Percentiles rank a stretch among this genome's conserved stretches.
Conservation (phyloP, 2,113 vertebrate species). For the Chloebia gouldiae region DNA sequence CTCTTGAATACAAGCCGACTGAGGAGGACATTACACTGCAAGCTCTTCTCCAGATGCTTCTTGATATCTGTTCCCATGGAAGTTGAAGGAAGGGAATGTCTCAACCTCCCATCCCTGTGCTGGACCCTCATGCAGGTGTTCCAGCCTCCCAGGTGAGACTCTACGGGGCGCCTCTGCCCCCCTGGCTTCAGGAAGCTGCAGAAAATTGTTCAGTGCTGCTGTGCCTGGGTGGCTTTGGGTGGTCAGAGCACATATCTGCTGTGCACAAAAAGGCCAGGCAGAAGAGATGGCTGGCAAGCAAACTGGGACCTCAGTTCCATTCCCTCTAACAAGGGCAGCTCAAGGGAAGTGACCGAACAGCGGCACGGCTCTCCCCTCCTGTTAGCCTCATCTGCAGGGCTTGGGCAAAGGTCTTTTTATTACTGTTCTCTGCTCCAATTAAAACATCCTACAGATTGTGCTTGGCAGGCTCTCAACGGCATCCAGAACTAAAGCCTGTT, state of each 20-base stretch:
- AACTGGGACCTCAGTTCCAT: neutral
- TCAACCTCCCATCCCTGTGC: neutral
- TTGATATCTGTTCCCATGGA: neutral
- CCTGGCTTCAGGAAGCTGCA: neutral
- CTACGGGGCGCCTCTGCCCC: no score
- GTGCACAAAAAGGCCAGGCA: neutral
- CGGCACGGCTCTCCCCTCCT: neutral
- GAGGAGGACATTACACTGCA: neutral
- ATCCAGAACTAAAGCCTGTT: constrained; percentile 16
- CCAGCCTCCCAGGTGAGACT: neutral
- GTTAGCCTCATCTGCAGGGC: neutral
- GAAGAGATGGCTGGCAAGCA: neutral
- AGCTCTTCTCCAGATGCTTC: neutral
- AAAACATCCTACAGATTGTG: constrained; percentile 26
- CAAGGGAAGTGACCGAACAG: neutral
- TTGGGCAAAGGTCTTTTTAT: constrained; percentile 12
- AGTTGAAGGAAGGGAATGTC: neutral
- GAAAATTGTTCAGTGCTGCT: neutral
- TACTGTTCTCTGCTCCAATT: constrained; percentile 26
- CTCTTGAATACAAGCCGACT: neutral
- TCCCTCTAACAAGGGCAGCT: neutral
- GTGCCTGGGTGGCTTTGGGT: neutral
- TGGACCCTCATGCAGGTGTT: neutral
- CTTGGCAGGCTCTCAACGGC: neutral
- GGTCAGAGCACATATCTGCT: neutral